Percentiles rank a stretch among this genome's conserved stretches.
Conservation (phyloP, 2,888 invertebrate genomes). For the Caenorhabditis sp. region DNA sequence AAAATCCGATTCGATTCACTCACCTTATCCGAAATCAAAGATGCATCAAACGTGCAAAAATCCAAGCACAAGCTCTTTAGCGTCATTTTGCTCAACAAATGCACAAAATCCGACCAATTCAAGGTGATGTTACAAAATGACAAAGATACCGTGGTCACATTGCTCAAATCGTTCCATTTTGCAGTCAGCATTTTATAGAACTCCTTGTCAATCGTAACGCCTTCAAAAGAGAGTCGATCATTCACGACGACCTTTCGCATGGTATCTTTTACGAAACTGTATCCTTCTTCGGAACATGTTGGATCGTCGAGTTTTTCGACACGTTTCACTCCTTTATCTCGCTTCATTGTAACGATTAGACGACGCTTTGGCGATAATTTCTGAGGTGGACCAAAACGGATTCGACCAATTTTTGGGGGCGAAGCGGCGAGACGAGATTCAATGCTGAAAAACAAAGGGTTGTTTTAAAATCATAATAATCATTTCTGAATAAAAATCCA, state of each 20-base stretch:
- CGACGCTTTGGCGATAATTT: constrained; percentile 7
- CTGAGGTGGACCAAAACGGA: neutral
- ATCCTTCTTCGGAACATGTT: constrained; percentile 15
- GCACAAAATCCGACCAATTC: constrained; percentile 16
- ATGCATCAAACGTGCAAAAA: constrained; percentile 36
- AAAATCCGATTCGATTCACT: no score
- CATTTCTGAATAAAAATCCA: no score
- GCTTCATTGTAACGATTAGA: constrained; percentile 29
- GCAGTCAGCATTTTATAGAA: constrained; percentile 39
- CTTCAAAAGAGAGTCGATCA: constrained; percentile 41
- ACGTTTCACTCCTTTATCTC: constrained; percentile 13
- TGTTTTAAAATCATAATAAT: no score
- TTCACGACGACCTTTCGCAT: constrained; percentile 17
- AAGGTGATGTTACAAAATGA: constrained; percentile 28
- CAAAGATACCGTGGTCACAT: constrained; percentile 27
- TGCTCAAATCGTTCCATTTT: constrained; percentile 41
- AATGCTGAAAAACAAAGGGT: constrained; percentile 24
- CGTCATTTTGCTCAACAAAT: constrained; percentile 28
- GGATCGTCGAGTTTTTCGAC: constrained; percentile 26
- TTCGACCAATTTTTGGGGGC: neutral
- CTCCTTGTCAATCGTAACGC: constrained; percentile 26
- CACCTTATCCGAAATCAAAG: constrained; percentile 32
- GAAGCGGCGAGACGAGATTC: constrained; percentile 13
- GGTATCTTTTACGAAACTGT: no score
- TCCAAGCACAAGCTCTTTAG: constrained; percentile 27